Base-by-base conservation (phyloP, 2,888 invertebrate species). In the Aspidiotus rigidus region DNA sequence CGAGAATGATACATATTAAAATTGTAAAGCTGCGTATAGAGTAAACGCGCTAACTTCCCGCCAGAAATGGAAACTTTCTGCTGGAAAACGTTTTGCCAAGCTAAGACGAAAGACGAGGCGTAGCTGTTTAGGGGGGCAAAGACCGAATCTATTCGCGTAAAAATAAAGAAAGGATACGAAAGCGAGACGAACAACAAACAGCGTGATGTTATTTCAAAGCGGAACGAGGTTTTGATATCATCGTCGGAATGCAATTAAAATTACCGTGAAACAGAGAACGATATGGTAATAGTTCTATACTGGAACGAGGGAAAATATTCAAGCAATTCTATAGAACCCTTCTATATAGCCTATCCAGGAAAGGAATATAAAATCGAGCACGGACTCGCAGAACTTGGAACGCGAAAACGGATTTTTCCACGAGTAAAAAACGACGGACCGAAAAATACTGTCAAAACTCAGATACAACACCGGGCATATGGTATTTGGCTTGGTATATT, bases 201-300 rank as follows among this genome's bases (percentile, higher is more conserved):
- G 49, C 49, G 49, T 13, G 49, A 49, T 28, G 49, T 49, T 49
- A 49, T 49, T 49, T 49, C 49, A 53, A 44, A 17, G 64, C 55
- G 39, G 11, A 13, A 42, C 55, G 64, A n/a, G 44, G 44, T 66
- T 66, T 66, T 66, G 57, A 66, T 66, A 66, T 57, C 44, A 66
- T 59, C 66, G 66, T 59, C 59, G 66, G 66, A 66, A 66, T 66
- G 66, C 66, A 66, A 66, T 66, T 66, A 66, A 66, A 66, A 66
- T 66, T 66, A 57, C 66, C 66, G 66, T 66, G 66, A 66, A 66
- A 66, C 59, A 56, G 57, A 66, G 59, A 28, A 28, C 28, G 28
- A 28, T 28, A 28, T 28, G 28, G 28, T 59, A 59, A 66, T 59
- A 59, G 42, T 59, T 66, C 41, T 17, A 28, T 28, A 5, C 28